Evolutionary conservation across 2,113 vertebrate genomes (phyloP), one percentile per base, ranked within the genome.

Genomic region (Brachirus orientalis): DNA sequence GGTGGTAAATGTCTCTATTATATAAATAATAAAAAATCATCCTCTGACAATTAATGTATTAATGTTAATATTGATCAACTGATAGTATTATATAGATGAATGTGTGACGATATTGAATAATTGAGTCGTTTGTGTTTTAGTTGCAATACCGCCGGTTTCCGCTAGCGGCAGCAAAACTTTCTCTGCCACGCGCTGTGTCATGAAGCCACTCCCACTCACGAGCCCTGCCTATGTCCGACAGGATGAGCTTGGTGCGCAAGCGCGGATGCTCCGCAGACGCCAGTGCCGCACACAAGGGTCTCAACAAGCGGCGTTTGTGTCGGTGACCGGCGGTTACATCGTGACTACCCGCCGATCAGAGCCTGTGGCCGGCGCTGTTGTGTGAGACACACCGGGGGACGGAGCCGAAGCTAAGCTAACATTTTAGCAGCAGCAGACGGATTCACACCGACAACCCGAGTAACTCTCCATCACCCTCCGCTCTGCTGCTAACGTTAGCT

Each of bases 151-250:
- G 9, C 40, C 0, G 6, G 2, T 9, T 7, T 9, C 46, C 72
- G 14, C n/a, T 8, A n/a, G 62, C 22, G 35, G 45, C 65, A 43
- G 38, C n/a, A 19, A 2, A 28, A 40, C 38, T 28, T 8, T 11
- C 35, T 43, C 17, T 71, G 44, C 45, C 63, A 70, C 44, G 50
- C 55, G 36, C 63, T 14, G 8, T 38, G 28, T 53, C n/a, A 13
- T 35, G 6, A 58, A 43, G 20, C 63, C 63, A 28, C 61, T 2
- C 47, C 33, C 44, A 19, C 55, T 43, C 44, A 33, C 36, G 11
- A 60, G 40, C 57, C 46, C 53, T 52, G 61, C 59, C 55, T 33
- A 69, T 68, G 6, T 63, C 67, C 79, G 82, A 83, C 75, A 75
- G 14, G 14, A 11, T 3, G 8, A 22, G 41, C 2, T 4, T 8